These are phyloP conservation scores for Corythornis madagascariensis DNA, from an alignment of 2,113 vertebrate genomes.

Conservation along the genomic window DNA sequence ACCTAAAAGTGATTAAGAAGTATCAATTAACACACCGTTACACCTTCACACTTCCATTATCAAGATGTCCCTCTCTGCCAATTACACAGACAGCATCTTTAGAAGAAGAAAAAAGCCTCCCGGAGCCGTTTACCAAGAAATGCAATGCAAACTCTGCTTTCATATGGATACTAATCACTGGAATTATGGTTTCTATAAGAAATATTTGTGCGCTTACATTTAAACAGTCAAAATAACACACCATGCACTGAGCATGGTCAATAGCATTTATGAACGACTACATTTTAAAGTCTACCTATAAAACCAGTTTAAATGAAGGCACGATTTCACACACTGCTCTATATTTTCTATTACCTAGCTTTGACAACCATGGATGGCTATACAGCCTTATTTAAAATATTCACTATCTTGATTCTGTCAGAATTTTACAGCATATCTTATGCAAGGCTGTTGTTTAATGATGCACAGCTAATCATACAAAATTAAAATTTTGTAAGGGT, in stretches of 20 bases:
- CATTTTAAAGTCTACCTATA: conserved; percentile 83
- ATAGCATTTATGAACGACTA: conserved; percentile 80
- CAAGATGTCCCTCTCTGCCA: conserved; percentile 95
- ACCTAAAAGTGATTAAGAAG: conserved; percentile 99
- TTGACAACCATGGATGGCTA: conserved; percentile 83
- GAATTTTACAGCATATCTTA: conserved; percentile 85
- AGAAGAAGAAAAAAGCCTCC: conserved; percentile 77
- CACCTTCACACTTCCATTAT: conserved; percentile 93
- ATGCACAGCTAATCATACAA: conserved; percentile 99
- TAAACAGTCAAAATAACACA: conserved; percentile 77
- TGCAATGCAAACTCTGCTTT: conserved; percentile 86
- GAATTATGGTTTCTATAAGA: conserved; percentile 84
- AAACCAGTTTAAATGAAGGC: conserved; percentile 82
- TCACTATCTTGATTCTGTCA: conserved; percentile 90
- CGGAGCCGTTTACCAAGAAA: conserved; percentile 92
- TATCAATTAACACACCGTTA: conserved; percentile 97
- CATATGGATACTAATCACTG: conserved; percentile 79
- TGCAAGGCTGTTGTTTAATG: conserved; percentile 96
- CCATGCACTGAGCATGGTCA: conserved; percentile 70
- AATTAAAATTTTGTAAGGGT: conserved; percentile 97
- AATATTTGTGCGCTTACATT: conserved; percentile 76
- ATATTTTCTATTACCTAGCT: conserved; percentile 85
- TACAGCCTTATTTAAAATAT: conserved; percentile 88
- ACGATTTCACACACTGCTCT: conserved; percentile 76
- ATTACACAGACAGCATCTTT: conserved; percentile 89